Evolutionary conservation across 2,797 vertebrate species (phyloP).

Genomic region (Ctenochaetus hawaiiensis): DNA sequence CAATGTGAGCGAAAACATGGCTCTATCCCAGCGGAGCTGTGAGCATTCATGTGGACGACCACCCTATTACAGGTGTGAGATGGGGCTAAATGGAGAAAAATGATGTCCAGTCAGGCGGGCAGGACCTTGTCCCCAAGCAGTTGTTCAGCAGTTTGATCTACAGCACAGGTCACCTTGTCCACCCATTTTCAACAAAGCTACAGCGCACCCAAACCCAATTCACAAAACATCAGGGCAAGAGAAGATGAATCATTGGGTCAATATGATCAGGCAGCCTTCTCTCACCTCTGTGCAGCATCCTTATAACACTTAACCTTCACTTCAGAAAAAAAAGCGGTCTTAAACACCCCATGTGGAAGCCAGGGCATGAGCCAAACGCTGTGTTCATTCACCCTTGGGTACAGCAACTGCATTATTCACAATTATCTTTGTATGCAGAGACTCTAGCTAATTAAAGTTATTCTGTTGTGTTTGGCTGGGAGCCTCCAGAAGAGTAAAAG

Average conservation of each 20-base stretch:
- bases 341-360: slow-evolving; percentile 28
- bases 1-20: slow-evolving; percentile 55
- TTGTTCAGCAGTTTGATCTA: slow-evolving; percentile 81
- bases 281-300: slow-evolving; percentile 59
- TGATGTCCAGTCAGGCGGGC: slow-evolving; percentile 78
- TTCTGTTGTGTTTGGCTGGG: slow-evolving; percentile 55
- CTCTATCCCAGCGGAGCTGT: slow-evolving; percentile 59
- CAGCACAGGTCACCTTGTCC: slow-evolving; percentile 79
- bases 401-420: slow-evolving; percentile 52
- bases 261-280: slow-evolving; percentile 54
- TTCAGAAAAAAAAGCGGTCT: slow-evolving; percentile 21
- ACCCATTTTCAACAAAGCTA: slow-evolving; percentile 67
- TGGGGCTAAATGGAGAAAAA: slow-evolving; percentile 83
- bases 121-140: slow-evolving; percentile 78
- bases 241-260: slow-evolving; percentile 74
- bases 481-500: slow-evolving; percentile 56
- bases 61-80: slow-evolving; percentile 81
- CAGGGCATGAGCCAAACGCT: slow-evolving; percentile 35
- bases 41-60: slow-evolving; percentile 77
- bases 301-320: slow-evolving; percentile 69
- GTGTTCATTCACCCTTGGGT: slow-evolving; percentile 51
- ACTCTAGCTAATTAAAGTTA: slow-evolving; percentile 66
- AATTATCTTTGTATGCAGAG: slow-evolving; percentile 72
- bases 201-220: slow-evolving; percentile 66
- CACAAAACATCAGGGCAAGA: slow-evolving; percentile 62